Evolutionary conservation across 2,888 invertebrate genomes (phyloP), one percentile per base, ranked within the genome.

Genomic region (Gisinianus flammeolus): DNA sequence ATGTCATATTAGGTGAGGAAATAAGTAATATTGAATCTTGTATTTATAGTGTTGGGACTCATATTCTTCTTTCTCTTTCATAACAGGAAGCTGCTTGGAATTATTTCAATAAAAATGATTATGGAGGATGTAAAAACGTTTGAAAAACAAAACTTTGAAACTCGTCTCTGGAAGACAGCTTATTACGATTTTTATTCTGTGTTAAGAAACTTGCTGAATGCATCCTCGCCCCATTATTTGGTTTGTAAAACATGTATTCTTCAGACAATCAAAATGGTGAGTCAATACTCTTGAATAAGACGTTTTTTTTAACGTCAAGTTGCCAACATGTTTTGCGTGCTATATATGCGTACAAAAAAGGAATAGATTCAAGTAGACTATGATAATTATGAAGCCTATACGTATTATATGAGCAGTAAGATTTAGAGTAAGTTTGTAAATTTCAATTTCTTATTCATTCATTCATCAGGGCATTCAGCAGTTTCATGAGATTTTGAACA

Each of bases 81-180:
- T 26, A 16, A 33, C 44, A 76, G 76, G 31, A 52, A 66, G n/a
- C 30, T 76, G 12, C 68, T 76, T 2, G 76, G 64, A 24, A 33
- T 30, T 16, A 69, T 76, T 12, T 58, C 62, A 10, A 10, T 70
- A 8, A 56, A 70, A 69, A n/a, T 76, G 58, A 70, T 76, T 26
- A 24, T 24, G 19, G 31, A 66, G 22, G 33, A 31, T 30, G 64
- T 64, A 26, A 64, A 28, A 31, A 22, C 62, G 12, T 33, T 67
- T 19, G 76, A 76, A 44, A 26, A 70, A n/a, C 58, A 69, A n/a
- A 70, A 70, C 33, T 16, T 76, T 12, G 76, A 76, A 4, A 56
- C 70, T 22, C 76, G 76, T 10, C 56, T 76, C 6, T 76, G 76
- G 76, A 76, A 58, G 33, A 35, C n/a, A 5, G 76, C 70, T n/a